A percentile compares a stretch with the other conserved stretches of the same genome.
Evolutionary conservation across 2,888 invertebrate species (phyloP).

Genomic region (Polymixis lichenea): DNA sequence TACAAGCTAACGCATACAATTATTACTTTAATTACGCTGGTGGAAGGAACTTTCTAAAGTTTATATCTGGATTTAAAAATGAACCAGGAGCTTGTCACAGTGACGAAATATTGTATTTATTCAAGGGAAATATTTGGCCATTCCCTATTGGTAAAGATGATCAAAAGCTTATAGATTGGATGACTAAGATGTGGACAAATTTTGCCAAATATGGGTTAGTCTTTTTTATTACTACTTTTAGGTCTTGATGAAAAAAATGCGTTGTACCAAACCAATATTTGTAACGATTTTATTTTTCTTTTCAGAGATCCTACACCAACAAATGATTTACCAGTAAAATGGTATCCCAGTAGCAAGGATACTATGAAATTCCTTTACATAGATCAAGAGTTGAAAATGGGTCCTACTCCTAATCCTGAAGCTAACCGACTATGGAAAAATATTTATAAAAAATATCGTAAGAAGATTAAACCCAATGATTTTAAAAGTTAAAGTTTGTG

Average conservation of each 20-base stretch:
- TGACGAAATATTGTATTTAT: constrained; percentile 86
- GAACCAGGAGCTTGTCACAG: constrained; percentile 81
- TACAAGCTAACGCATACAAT: constrained; percentile 77
- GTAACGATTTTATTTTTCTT: background rate
- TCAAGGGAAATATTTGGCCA: constrained; percentile 78
- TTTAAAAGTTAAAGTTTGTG: constrained; percentile 24
- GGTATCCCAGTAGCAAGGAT: constrained; percentile 56
- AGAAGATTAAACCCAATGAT: constrained; percentile 61
- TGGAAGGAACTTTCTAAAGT: constrained; percentile 80
- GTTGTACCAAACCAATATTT: background rate
- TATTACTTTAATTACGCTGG: constrained; percentile 84
- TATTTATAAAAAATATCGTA: constrained; percentile 72
- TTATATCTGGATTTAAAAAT: constrained; percentile 70
- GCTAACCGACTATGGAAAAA: constrained; percentile 76
- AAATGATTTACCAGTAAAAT: constrained; percentile 51
- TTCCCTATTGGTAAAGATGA: constrained; percentile 76
- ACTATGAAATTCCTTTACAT: constrained; percentile 73
- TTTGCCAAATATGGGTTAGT: constrained; percentile 86
- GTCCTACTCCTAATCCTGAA: constrained; percentile 71
- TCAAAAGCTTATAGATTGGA: constrained; percentile 75
- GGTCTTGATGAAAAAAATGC: background rate
- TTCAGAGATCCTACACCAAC: constrained; percentile 79
- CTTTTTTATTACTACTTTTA: background rate
- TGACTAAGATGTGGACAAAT: constrained; percentile 85
- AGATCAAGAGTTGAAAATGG: constrained; percentile 73